Base-by-base conservation (phyloP, 2,113 vertebrate genomes). In the Galeopterus variegatus region DNA sequence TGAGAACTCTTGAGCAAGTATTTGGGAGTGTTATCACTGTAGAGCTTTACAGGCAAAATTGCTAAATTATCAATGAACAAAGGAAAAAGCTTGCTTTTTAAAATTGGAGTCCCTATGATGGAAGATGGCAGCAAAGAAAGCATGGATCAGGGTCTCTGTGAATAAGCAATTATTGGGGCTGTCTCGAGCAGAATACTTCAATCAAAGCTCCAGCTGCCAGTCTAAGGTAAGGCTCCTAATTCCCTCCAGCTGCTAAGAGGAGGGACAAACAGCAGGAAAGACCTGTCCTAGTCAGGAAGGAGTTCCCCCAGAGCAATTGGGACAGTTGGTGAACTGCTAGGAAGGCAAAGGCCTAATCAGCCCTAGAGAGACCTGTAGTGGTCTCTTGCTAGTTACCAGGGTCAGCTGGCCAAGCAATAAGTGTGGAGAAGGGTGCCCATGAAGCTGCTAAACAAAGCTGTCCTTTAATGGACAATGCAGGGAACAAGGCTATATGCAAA, bases 281-380 rank as follows among this genome's bases (percentile, higher is more conserved):
- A 26, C 54, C 80, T 19, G 3, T 70, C 21, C n/a, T 48, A 72
- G 48, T 54, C 48, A 58, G 50, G 23, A 52, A 48, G 79, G n/a
- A 62, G 54, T 60, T 60, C 77, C 15, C 48, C 58, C 62, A 58
- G 21, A 48, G 24, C 50, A 52, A 31, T 15, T 8, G 3, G 54
- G 48, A 81, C 31, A 90, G 60, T 56, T 15, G 62, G 28, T 52
- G 67, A 77, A 12, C 17, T 33, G 45, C 33, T 36, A 58, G 75
- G 81, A 83, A 84, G 72, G 31, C 8, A 60, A 94, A 54, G 77
- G 12, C 21, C 82, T 95, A 33, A 82, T 97, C 62, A 79, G 69
- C 45, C 26, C 18, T 41, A n/a, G 0, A 12, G n/a, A 96, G 70
- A 33, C 8, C 72, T 23, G 1, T 12, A 24, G 58, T 87, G 48